These are phyloP conservation scores for Trachops cirrhosus DNA, from an alignment of 2,797 vertebrate species.

Conservation along the genomic window DNA sequence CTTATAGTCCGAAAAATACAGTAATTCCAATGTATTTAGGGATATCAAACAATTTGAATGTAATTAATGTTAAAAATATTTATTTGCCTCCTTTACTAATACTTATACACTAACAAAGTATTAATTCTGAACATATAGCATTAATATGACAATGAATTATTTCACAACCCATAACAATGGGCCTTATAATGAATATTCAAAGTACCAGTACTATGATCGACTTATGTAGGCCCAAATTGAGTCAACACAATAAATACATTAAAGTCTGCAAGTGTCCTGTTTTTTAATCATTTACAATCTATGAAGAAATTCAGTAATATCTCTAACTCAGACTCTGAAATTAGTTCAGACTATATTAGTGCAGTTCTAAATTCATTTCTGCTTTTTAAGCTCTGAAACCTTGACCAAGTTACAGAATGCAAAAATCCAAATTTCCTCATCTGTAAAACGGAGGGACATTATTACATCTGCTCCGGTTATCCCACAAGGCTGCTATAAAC, in stretches of 20 bases:
- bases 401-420: background rate
- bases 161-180: conserved; percentile 8
- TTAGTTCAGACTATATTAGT: conserved; percentile 42
- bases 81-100: conserved; percentile 15
- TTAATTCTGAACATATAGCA: conserved; percentile 37
- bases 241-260: background rate
- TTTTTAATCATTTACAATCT: conserved; percentile 26
- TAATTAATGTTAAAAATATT: background rate
- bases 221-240: background rate
- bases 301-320: conserved; percentile 18
- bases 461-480: conserved; percentile 37
- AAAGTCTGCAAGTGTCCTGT: background rate
- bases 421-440: conserved; percentile 26
- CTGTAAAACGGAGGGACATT: conserved; percentile 7
- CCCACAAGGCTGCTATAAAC: background rate
- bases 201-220: background rate
- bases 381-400: background rate
- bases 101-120: conserved; percentile 32
- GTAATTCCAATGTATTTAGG: background rate
- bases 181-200: background rate
- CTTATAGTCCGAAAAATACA: too few species aligned
- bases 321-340: conserved; percentile 29
- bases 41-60: conserved; percentile 30
- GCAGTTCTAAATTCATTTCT: conserved; percentile 8
- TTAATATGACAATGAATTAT: conserved; percentile 17